Percentiles rank a stretch among this genome's conserved stretches.
These are phyloP conservation scores for Porites divaricata DNA, from an alignment of 92 coral and sea anemone species.

Conservation along the genomic window DNA sequence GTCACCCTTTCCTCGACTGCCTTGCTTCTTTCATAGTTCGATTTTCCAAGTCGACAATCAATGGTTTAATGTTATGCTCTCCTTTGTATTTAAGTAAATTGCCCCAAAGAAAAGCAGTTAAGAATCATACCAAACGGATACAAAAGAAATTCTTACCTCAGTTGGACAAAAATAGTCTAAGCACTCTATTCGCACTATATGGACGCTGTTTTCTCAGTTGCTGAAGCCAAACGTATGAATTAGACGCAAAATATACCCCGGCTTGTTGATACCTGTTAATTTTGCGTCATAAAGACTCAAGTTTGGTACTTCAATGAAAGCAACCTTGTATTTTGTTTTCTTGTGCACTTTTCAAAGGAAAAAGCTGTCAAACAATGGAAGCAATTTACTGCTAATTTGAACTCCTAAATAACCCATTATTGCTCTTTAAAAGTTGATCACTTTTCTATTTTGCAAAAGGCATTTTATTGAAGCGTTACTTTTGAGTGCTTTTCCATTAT, in stretches of 20 bases:
- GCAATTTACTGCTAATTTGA: conserved; percentile 44
- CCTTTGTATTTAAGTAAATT: not conserved
- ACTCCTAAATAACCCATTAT: conserved; percentile 13
- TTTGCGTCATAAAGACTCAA: not conserved
- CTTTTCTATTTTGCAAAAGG: not conserved
- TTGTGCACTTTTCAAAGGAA: conserved; percentile 33
- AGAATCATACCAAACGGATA: conserved; percentile 35
- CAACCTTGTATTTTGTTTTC: conserved; percentile 10
- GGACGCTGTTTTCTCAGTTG: too few species aligned
- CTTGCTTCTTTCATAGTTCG: not conserved
- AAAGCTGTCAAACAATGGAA: conserved; percentile 47
- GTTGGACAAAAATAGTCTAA: not conserved
- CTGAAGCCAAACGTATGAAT: not conserved
- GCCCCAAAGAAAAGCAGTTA: not conserved
- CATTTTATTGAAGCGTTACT: not conserved
- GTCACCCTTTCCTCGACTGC: too few species aligned
- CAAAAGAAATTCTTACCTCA: conserved; percentile 8
- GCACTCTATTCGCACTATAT: not conserved
- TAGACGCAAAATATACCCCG: not conserved
- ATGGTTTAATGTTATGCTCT: not conserved
- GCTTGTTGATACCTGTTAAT: not conserved
- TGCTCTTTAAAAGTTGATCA: conserved; percentile 13
- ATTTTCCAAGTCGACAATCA: not conserved
- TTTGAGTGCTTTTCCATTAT: not conserved
- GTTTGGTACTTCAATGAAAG: not conserved